These are phyloP conservation scores for Rhagonycha fulva DNA, from an alignment of 2,888 invertebrate genomes.

Conservation along the genomic window DNA sequence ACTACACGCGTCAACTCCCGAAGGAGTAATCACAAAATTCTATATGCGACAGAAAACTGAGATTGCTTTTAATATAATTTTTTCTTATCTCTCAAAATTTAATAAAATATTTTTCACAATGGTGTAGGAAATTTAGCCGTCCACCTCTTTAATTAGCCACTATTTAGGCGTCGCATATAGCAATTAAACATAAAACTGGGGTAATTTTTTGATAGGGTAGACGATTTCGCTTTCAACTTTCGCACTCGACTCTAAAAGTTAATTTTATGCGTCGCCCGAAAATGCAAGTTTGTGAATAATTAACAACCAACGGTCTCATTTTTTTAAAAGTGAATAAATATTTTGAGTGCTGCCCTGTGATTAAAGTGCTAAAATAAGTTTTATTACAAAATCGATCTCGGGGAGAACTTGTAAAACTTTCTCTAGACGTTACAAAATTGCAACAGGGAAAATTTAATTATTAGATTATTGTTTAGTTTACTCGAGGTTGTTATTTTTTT, in stretches of 20 bases:
- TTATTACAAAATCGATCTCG: neutral
- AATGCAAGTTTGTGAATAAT: neutral
- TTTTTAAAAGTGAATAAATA: neutral
- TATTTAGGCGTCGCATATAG: neutral
- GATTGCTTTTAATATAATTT: neutral
- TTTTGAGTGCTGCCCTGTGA: neutral
- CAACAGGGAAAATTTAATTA: neutral
- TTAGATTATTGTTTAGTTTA: neutral
- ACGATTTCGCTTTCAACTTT: neutral
- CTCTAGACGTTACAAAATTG: neutral
- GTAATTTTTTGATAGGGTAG: neutral
- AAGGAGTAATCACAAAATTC: neutral
- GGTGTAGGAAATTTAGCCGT: neutral
- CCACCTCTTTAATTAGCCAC: neutral
- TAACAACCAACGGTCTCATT: neutral
- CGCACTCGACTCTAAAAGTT: neutral
- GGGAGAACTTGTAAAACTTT: neutral
- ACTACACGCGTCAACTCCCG: neutral
- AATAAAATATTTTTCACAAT: neutral
- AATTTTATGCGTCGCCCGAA: neutral
- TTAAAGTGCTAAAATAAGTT: neutral
- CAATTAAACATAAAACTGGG: neutral
- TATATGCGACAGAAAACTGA: neutral
- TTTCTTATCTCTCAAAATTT: neutral
- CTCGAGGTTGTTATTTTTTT: neutral